Evolutionary conservation across 2,113 vertebrate species (phyloP).

Genomic region (Machaerirhynchus nigripectus): DNA sequence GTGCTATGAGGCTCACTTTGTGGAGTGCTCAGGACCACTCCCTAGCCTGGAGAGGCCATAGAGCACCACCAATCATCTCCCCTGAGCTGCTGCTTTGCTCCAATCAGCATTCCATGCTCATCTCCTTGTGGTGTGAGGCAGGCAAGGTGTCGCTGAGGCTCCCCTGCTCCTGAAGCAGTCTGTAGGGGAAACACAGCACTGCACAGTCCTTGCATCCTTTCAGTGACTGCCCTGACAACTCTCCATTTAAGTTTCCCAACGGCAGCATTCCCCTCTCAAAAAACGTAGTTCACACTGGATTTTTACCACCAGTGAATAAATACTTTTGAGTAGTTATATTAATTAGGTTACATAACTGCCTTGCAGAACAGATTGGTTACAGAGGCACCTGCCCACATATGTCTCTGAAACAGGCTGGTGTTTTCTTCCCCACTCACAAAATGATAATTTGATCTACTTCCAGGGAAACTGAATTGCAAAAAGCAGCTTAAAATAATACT

Average conservation of each 20-base stretch:
- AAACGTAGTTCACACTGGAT: background rate
- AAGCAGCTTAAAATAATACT: background rate
- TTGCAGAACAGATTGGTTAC: background rate
- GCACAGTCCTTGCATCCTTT: background rate
- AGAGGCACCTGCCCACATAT: background rate
- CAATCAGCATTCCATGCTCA: background rate
- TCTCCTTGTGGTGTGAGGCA: background rate
- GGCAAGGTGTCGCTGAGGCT: background rate
- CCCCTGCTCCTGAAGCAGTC: background rate
- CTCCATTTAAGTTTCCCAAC: background rate
- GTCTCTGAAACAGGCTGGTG: background rate
- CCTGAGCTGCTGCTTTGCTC: background rate
- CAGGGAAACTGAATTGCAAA: background rate
- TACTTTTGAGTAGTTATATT: background rate
- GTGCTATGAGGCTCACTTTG: background rate
- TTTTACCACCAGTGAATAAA: background rate
- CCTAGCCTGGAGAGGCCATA: background rate
- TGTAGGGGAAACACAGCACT: background rate
- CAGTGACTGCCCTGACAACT: background rate
- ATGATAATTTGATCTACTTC: background rate
- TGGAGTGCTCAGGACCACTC: background rate
- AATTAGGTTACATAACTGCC: background rate
- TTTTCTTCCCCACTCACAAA: background rate
- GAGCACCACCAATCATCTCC: background rate
- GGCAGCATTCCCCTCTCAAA: background rate